Evolutionary conservation across 2,888 invertebrate genomes (phyloP).

Genomic region (Cinara cedri): DNA sequence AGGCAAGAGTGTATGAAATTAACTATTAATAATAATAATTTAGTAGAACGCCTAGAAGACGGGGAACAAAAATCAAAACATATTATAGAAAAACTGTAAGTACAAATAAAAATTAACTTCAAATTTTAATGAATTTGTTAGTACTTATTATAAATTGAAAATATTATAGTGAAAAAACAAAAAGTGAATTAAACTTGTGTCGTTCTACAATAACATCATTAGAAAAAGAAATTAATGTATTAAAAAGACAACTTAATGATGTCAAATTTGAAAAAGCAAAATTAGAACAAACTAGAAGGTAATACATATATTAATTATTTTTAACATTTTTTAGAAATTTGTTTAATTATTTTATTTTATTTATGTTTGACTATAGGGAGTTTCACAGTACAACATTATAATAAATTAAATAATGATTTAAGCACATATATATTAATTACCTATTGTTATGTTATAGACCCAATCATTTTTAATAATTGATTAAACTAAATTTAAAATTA

Average conservation of each 20-base stretch:
- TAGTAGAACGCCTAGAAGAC: slow-evolving; percentile 63
- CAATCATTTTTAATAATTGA: not conserved
- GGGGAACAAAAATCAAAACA: slow-evolving; percentile 31
- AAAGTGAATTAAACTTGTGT: slow-evolving; percentile 17
- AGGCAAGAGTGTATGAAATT: slow-evolving; percentile 71
- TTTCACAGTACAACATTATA: slow-evolving; percentile 48
- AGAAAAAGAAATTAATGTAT: slow-evolving; percentile 38
- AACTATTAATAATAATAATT: slow-evolving; percentile 70
- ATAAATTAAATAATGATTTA: not conserved
- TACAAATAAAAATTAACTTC: not conserved
- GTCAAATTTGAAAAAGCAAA: slow-evolving; percentile 55
- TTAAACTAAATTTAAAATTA: not conserved
- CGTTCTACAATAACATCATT: slow-evolving; percentile 24
- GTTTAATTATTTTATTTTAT: not conserved
- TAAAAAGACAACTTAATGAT: slow-evolving; percentile 48
- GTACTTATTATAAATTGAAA: not conserved
- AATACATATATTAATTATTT: not conserved
- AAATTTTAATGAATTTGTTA: no score
- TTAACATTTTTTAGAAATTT: no score
- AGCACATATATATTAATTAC: not conserved
- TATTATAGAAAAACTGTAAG: slow-evolving; percentile 25
- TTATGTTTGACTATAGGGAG: slow-evolving; percentile 40
- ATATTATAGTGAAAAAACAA: slow-evolving; percentile 44
- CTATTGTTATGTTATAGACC: not conserved
- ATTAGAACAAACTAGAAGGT: slow-evolving; percentile 53